Evolutionary conservation across 2,888 invertebrate genomes (phyloP), one percentile per base, ranked within the genome.

Genomic region (Sinelater perroti): DNA sequence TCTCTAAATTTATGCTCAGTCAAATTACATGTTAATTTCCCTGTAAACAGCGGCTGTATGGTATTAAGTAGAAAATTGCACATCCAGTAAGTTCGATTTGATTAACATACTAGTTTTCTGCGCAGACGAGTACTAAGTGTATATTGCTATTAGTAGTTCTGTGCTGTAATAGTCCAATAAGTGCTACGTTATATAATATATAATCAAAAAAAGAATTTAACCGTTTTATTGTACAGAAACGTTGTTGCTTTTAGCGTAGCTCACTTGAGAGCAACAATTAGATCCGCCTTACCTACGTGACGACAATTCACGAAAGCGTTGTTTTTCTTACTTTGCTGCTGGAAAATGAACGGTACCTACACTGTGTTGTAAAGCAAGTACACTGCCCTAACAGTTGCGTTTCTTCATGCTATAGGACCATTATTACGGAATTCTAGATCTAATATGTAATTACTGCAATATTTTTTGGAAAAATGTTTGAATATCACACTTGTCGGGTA

Each of bases 261-360:
- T 14, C 20, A 52, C 44, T 44, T 46, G 28, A 45, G 16, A 46
- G 33, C 28, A 17, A 36, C 53, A 45, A 53, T 53, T 53, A 53
- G 53, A 53, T 53, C 24, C 45, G 53, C 53, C 33, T 52, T 42
- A 20, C 14, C 14, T 53, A 53, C 53, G 45, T 45, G 45, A 53
- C 53, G 35, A 45, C 28, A 45, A 30, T 38, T 53, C 53, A 53
- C 45, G 53, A 53, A 53, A 53, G 45, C 36, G 45, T 53, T 53
- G 10, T 45, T 44, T 28, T 42, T 52, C 14, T 24, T 45, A 28
- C 18, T 21, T 45, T 33, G 36, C 44, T 42, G 42, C 35, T 52
- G 16, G 10, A 52, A 10, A 21, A 14, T 53, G 38, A 53, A 53
- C 53, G 53, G 53, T 53, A 53, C 28, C 28, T 53, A 35, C 13